Percentiles rank a stretch among this genome's conserved stretches.
Evolutionary conservation across 2,113 vertebrate genomes (phyloP).

Genomic region (Dryoscopus gambensis): DNA sequence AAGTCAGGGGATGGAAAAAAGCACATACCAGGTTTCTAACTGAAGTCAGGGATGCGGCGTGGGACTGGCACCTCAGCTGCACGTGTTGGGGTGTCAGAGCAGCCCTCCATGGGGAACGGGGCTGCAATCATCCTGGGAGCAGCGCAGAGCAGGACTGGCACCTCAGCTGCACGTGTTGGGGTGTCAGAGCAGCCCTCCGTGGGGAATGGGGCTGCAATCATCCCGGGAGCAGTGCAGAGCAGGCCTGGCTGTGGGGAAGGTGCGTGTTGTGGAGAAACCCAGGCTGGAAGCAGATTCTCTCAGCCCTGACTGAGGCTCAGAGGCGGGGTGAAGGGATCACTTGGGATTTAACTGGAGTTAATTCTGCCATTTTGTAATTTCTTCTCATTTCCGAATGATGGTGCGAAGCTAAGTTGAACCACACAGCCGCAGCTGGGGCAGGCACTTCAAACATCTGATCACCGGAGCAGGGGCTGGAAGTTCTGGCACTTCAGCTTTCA

Average conservation of each 20-base stretch:
- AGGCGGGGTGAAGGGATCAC: not conserved
- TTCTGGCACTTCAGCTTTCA: not conserved
- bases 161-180: fast-evolving
- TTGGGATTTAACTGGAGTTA: not conserved
- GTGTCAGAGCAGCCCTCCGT: no score
- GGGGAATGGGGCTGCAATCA: not conserved
- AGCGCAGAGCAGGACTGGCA: not conserved
- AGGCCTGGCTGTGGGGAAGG: not conserved
- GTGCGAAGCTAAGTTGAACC: not conserved
- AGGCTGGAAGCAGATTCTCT: not conserved
- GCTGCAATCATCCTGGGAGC: not conserved
- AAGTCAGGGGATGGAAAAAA: not conserved
- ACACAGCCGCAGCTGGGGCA: not conserved
- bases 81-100: fast-evolving
- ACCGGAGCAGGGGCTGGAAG: not conserved
- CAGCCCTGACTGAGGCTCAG: not conserved
- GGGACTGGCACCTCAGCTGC: not conserved
- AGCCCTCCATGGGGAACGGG: no score
- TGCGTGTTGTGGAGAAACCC: not conserved
- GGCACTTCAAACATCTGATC: not conserved
- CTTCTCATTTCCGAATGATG: not conserved
- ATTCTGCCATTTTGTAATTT: not conserved
- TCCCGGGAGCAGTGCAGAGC: not conserved
- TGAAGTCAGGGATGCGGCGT: not conserved
- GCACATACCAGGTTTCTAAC: not conserved